These are phyloP conservation scores for Battus philenor DNA, from an alignment of 1,140 invertebrate genomes.

Conservation along the genomic window DNA sequence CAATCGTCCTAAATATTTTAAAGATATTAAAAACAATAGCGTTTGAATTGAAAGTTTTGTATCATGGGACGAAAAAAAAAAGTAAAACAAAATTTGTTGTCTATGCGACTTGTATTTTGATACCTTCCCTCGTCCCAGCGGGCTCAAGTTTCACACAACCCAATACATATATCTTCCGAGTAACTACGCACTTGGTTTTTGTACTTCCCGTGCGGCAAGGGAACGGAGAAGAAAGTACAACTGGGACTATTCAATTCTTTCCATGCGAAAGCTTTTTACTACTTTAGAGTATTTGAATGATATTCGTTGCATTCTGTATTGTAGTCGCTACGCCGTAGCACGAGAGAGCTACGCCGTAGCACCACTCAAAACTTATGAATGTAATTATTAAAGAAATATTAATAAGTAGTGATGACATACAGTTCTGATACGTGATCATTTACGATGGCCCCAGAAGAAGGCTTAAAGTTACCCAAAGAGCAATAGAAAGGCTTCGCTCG, in stretches of 20 bases:
- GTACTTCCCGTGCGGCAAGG: background rate
- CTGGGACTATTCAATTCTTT: slow-evolving; percentile 10
- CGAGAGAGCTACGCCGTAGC: no score
- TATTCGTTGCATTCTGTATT: background rate
- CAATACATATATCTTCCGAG: slow-evolving; percentile 4
- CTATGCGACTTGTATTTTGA: background rate
- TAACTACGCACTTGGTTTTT: slow-evolving; percentile 7
- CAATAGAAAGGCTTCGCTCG: no score
- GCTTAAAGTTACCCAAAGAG: no score
- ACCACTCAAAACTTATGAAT: no score
- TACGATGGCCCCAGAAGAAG: no score
- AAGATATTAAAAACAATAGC: background rate
- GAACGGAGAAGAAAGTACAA: background rate
- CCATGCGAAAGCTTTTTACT: slow-evolving; percentile 1
- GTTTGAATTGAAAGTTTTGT: no score
- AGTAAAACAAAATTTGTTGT: no score
- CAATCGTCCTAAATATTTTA: background rate
- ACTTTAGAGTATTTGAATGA: background rate
- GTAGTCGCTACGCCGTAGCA: slow-evolving; percentile 9
- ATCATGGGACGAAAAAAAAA: no score
- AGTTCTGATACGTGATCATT: no score
- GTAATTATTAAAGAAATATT: no score
- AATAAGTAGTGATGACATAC: no score
- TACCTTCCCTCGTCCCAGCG: background rate
- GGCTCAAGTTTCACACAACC: background rate